Conservation (phyloP, 92 coral and sea anemone species). For the Pocillopora meandrina region DNA sequence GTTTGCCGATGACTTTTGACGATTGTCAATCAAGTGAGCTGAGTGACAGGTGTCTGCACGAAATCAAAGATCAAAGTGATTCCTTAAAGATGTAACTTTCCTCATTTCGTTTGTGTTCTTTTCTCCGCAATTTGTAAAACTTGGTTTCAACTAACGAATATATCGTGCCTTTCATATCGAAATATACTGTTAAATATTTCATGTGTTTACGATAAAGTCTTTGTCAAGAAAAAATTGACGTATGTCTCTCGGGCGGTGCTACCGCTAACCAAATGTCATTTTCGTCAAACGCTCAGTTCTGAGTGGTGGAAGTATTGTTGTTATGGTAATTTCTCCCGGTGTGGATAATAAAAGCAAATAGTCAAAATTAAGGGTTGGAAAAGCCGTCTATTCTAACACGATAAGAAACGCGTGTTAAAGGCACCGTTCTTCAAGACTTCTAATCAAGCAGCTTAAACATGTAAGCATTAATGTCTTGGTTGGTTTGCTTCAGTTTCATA, state of each 20-base stretch:
- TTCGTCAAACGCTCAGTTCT: background rate
- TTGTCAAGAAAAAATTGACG: background rate
- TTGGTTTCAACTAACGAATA: background rate
- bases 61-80: background rate
- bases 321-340: slow-evolving; percentile 27
- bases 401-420: background rate
- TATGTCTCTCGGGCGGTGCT: background rate
- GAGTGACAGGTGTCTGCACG: background rate
- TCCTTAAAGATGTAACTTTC: background rate
- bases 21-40: background rate
- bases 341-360: slow-evolving; percentile 30
- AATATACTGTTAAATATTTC: slow-evolving; percentile 15
- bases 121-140: background rate
- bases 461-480: slow-evolving; percentile 1
- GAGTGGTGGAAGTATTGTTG: slow-evolving; percentile 22
- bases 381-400: background rate
- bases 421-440: background rate
- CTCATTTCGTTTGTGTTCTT: background rate
- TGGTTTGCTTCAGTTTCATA: background rate
- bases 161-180: background rate
- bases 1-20: background rate
- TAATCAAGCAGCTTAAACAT: slow-evolving; percentile 9
- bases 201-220: slow-evolving; percentile 24
- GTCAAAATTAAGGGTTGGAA: slow-evolving; percentile 30
- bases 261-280: background rate